These are phyloP conservation scores for Alosa alosa DNA, from an alignment of 2,113 vertebrate species.

Conservation along the genomic window DNA sequence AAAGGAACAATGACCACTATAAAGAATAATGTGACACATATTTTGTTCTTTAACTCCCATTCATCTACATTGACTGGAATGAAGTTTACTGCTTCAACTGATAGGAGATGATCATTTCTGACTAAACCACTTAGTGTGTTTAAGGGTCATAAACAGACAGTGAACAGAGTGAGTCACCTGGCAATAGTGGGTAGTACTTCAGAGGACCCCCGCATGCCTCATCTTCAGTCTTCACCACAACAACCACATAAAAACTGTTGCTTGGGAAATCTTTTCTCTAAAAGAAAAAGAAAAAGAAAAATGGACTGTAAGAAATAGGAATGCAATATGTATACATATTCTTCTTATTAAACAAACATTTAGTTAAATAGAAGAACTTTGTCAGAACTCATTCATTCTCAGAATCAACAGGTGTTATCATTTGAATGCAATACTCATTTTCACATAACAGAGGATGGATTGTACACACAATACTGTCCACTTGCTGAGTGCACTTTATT, in stretches of 20 bases:
- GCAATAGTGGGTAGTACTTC: constrained; percentile 84
- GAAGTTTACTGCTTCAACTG: background rate
- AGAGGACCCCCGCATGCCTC: constrained; percentile 87
- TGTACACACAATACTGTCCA: background rate
- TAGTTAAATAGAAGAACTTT: too few relatives aligned
- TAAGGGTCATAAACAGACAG: too few relatives aligned
- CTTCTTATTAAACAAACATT: too few relatives aligned
- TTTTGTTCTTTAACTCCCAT: too few relatives aligned
- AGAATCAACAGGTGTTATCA: too few relatives aligned
- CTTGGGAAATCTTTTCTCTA: constrained; percentile 94
- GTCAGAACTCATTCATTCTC: too few relatives aligned
- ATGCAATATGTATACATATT: background rate
- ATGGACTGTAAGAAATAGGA: background rate
- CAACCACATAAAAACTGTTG: constrained; percentile 94
- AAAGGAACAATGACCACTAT: background rate
- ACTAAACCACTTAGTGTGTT: too few relatives aligned
- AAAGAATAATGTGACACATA: background rate
- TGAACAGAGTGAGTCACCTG: constrained; percentile 37
- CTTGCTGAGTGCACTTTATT: background rate
- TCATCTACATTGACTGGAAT: background rate
- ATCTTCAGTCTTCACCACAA: constrained; percentile 96
- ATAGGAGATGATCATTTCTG: too few relatives aligned
- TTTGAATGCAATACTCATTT: too few relatives aligned
- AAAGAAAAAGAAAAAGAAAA: background rate
- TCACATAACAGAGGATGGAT: background rate